Conservation (phyloP, 2,797 vertebrate genomes). For the Rachycentron canadum region DNA sequence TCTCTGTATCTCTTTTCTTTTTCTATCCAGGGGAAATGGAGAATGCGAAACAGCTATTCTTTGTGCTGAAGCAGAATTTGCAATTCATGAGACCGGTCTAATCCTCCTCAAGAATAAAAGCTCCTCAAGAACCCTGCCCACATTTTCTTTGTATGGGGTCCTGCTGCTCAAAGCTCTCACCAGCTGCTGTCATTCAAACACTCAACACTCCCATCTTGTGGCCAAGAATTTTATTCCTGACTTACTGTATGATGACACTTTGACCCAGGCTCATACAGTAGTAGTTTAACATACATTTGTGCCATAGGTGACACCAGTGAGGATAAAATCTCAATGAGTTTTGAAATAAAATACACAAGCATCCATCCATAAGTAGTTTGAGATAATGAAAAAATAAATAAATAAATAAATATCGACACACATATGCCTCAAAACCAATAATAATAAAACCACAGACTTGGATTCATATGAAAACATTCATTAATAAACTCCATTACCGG, state of each 20-base stretch:
- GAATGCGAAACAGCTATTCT: slow-evolving; percentile 53
- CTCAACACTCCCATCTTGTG: slow-evolving; percentile 59
- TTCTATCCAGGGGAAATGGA: slow-evolving; percentile 1
- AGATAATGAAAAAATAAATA: not conserved
- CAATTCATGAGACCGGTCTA: slow-evolving; percentile 63
- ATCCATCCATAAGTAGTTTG: not conserved
- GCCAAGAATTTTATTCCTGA: slow-evolving; percentile 41
- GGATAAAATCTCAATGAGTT: slow-evolving; percentile 10
- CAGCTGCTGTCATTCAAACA: slow-evolving; percentile 46
- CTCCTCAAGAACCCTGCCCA: slow-evolving; percentile 12
- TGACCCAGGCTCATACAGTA: not conserved
- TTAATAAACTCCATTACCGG: slow-evolving; percentile 22
- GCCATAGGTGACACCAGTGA: not conserved
- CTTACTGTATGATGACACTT: not conserved
- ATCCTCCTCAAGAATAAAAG: slow-evolving; percentile 57
- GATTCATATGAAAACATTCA: slow-evolving; percentile 2
- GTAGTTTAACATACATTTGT: not conserved
- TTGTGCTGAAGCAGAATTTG: slow-evolving; percentile 54
- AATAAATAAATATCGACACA: slow-evolving; percentile 2
- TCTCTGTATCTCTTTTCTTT: not conserved
- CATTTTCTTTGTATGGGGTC: slow-evolving; percentile 38
- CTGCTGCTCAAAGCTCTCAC: not conserved
- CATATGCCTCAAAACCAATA: not conserved
- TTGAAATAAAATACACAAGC: not conserved
- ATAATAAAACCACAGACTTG: not conserved